These are phyloP conservation scores for Drosophila niveifrons DNA, from an alignment of 2,888 invertebrate genomes.

Conservation along the genomic window DNA sequence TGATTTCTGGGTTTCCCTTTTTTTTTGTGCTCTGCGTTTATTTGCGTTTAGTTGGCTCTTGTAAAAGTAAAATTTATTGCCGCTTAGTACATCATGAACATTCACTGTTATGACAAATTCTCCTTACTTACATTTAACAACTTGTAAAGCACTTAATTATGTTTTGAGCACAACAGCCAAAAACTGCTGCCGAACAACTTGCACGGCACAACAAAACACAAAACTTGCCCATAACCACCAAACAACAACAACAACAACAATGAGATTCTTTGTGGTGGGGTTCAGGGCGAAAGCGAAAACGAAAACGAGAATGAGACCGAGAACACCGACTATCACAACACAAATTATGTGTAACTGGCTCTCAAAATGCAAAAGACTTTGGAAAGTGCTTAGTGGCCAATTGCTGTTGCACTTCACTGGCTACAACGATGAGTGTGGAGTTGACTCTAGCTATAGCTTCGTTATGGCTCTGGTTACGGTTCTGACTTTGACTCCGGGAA, in stretches of 20 bases:
- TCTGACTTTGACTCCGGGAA: background rate
- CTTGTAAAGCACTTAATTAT: conserved; percentile 80
- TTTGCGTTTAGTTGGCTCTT: conserved; percentile 56
- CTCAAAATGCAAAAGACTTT: conserved; percentile 74
- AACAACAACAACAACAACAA: conserved; percentile 22
- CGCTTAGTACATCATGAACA: conserved; percentile 69
- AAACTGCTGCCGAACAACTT: conserved; percentile 62
- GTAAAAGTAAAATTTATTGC: conserved; percentile 78
- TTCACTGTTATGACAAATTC: conserved; percentile 73
- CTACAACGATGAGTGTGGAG: conserved; percentile 4
- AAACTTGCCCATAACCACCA: conserved; percentile 33
- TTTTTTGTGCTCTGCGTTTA: conserved; percentile 28
- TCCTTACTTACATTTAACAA: conserved; percentile 63
- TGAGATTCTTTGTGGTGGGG: conserved; percentile 11
- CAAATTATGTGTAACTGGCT: conserved; percentile 68
- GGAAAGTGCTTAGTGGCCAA: conserved; percentile 79
- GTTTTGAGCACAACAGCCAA: conserved; percentile 64
- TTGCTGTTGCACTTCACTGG: conserved; percentile 66
- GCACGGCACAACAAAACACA: conserved; percentile 16
- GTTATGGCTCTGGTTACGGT: conserved; percentile 3
- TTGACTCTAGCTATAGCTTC: background rate
- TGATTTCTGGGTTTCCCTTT: conserved; percentile 59
- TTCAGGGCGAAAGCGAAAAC: conserved; percentile 43
- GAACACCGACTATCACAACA: conserved; percentile 67
- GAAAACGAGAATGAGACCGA: conserved; percentile 28